These are phyloP conservation scores for Pocillopora meandrina DNA, from an alignment of 92 coral and sea anemone species.

Conservation along the genomic window DNA sequence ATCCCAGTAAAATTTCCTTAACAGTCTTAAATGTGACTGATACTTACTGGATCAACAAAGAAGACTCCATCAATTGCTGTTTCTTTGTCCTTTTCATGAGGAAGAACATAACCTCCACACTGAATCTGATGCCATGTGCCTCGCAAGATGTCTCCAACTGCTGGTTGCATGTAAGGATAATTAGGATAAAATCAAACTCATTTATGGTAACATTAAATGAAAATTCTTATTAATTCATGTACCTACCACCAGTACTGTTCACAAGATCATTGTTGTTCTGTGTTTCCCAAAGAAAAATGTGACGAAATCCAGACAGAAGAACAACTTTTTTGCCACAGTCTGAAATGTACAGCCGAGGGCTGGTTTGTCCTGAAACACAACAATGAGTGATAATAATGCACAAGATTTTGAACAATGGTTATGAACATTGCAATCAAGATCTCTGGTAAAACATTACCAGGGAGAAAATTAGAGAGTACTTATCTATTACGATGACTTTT, in stretches of 20 bases:
- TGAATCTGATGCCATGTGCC: slow-evolving; percentile 96
- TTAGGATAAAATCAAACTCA: neutral
- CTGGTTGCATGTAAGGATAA: neutral
- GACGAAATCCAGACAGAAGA: slow-evolving; percentile 74
- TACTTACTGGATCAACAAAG: slow-evolving; percentile 82
- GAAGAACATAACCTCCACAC: slow-evolving; percentile 83
- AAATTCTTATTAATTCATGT: too few relatives aligned
- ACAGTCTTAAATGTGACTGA: too few relatives aligned
- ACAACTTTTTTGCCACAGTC: slow-evolving; percentile 83
- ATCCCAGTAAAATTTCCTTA: too few relatives aligned
- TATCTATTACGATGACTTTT: too few relatives aligned
- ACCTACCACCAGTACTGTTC: slow-evolving; percentile 14
- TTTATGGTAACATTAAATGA: neutral
- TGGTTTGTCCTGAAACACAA: slow-evolving; percentile 54
- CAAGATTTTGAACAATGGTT: neutral
- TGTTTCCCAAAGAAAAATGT: slow-evolving; percentile 92
- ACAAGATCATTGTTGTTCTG: slow-evolving; percentile 37
- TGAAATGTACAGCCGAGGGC: slow-evolving; percentile 72
- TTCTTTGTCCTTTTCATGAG: slow-evolving; percentile 82
- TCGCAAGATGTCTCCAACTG: slow-evolving; percentile 38
- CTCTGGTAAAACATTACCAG: too few relatives aligned
- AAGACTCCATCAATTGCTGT: slow-evolving; percentile 86
- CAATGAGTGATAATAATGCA: neutral
- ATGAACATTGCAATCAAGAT: neutral
- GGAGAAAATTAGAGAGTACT: too few relatives aligned